phyloP scores from a whole-genome alignment of 2,113 vertebrate genomes.

The Psophia crepitans region DNA sequence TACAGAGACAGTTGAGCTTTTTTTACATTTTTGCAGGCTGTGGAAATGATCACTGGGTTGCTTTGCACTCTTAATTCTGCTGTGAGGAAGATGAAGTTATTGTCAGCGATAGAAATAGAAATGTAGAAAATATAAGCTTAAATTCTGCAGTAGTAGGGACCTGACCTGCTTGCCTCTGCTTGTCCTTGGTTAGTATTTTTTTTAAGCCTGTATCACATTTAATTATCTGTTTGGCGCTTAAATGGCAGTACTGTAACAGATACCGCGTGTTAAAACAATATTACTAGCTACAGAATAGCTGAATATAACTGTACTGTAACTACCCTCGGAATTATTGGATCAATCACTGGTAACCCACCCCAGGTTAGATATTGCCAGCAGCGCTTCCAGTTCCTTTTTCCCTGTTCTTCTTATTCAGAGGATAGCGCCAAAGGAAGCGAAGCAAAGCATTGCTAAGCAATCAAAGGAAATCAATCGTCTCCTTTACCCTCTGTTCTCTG shows the following conservation, averaged over 20 bases:
- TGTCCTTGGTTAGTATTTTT: background rate
- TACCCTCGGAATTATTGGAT: background rate
- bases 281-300: background rate
- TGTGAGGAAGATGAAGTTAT: background rate
- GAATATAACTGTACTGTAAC: background rate
- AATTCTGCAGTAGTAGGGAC: background rate
- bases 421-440: background rate
- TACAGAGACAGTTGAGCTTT: background rate
- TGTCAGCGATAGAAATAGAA: background rate
- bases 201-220: background rate
- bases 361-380: background rate
- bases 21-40: background rate
- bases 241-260: background rate
- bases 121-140: background rate
- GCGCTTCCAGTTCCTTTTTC: background rate
- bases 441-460: background rate
- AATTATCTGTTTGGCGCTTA: background rate
- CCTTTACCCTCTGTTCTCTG: background rate
- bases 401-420: background rate
- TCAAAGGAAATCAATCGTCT: background rate
- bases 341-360: background rate
- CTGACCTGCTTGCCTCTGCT: background rate
- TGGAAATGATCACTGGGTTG: background rate
- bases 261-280: background rate
- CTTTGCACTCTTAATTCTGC: background rate